Percentiles rank a stretch among this genome's conserved stretches.
phyloP scores from a whole-genome alignment of 2,113 vertebrate genomes.

The Anser brachyrhynchus region DNA sequence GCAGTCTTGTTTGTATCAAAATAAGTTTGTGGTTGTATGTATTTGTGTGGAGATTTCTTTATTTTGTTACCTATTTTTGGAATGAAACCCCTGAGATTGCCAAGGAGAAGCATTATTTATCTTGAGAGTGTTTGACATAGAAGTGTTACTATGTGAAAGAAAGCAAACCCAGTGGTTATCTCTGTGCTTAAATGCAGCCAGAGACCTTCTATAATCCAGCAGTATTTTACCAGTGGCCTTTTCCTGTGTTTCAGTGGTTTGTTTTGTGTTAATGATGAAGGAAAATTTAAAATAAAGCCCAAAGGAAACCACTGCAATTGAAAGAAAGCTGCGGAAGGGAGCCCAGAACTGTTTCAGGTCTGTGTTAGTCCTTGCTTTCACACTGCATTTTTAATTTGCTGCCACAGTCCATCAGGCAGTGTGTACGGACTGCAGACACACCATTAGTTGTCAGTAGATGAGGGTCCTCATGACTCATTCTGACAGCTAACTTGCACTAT shows the following conservation, averaged over 20 bases:
- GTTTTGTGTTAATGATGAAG: not conserved
- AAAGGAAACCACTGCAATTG: not conserved
- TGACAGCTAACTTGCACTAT: slow-evolving; percentile 69
- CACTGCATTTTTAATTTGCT: slow-evolving; percentile 84
- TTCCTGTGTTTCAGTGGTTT: not conserved
- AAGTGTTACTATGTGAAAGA: not conserved
- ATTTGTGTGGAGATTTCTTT: slow-evolving; percentile 6
- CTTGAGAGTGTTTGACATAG: not conserved
- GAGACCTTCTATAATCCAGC: not conserved
- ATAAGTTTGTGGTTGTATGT: not conserved
- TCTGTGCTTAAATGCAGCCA: not conserved
- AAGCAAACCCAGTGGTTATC: not conserved
- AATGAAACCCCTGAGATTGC: not conserved
- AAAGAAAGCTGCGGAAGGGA: not conserved
- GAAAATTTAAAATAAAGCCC: slow-evolving; percentile 15
- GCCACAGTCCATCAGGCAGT: slow-evolving; percentile 78
- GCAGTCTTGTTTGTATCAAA: not conserved
- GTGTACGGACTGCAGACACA: slow-evolving; percentile 47
- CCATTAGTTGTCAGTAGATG: slow-evolving; percentile 72
- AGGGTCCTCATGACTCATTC: slow-evolving; percentile 73
- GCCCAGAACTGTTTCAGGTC: slow-evolving; percentile 58
- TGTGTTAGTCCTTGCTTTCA: slow-evolving; percentile 66
- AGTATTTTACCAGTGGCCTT: not conserved
- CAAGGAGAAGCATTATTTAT: not conserved
- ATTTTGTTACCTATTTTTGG: not conserved